phyloP scores from a whole-genome alignment of 2,888 invertebrate genomes.

The Cantharis flavilabris region DNA sequence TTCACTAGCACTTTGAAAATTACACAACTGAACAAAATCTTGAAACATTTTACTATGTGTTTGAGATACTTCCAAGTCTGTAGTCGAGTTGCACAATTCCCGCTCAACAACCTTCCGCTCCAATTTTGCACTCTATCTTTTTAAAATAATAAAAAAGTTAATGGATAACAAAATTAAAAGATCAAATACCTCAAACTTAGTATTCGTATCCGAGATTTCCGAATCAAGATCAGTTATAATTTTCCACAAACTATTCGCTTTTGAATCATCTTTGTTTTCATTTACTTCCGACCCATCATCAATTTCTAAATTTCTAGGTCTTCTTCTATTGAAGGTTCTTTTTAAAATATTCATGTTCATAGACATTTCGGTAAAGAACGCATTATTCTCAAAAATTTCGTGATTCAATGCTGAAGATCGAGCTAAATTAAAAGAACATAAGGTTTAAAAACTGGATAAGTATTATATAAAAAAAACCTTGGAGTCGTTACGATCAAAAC shows the following conservation, averaged over 20 bases:
- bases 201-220: neutral
- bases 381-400: constrained; percentile 33
- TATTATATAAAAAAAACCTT: neutral
- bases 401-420: neutral
- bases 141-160: neutral
- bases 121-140: constrained; percentile 1
- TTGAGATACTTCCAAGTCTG: neutral
- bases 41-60: constrained; percentile 3
- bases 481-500: neutral
- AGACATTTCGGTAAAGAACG: constrained; percentile 39
- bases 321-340: constrained; percentile 10
- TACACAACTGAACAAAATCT: constrained; percentile 16
- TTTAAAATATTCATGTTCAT: constrained; percentile 31
- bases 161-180: neutral
- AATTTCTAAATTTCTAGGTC: neutral
- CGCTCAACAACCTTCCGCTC: constrained; percentile 9
- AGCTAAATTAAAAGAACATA: neutral
- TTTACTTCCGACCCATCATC: neutral
- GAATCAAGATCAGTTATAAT: neutral
- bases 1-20: constrained; percentile 2
- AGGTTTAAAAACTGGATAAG: neutral
- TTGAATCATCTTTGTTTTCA: neutral
- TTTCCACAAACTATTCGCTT: neutral
- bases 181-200: neutral
- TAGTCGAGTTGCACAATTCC: constrained; percentile 9